Percentiles rank a stretch among this genome's conserved stretches.
These are phyloP conservation scores for Dorcus parallelipipedus DNA, from an alignment of 2,888 invertebrate species.

Conservation along the genomic window DNA sequence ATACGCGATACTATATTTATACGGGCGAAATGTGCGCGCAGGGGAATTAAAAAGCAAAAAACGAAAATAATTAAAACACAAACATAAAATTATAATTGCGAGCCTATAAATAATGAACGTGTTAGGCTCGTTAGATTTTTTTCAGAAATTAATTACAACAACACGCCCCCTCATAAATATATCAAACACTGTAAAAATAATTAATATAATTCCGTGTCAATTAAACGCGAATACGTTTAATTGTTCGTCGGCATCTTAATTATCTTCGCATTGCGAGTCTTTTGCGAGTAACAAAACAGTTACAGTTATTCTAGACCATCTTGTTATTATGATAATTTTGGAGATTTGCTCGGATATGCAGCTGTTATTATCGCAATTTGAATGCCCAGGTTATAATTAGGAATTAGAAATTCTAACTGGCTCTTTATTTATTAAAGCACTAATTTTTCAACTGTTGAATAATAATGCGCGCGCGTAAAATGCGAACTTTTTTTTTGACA, in stretches of 20 bases:
- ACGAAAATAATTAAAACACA: conserved; percentile 20
- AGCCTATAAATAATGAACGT: conserved; percentile 25
- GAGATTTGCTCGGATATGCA: too few species aligned
- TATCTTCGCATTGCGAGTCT: not conserved
- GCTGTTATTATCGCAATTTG: too few species aligned
- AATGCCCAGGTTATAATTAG: too few species aligned
- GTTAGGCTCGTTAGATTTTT: conserved; percentile 24
- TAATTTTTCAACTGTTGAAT: too few species aligned
- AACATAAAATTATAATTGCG: conserved; percentile 23
- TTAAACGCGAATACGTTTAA: conserved; percentile 14
- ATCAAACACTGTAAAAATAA: conserved; percentile 21
- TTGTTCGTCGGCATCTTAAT: conserved; percentile 1
- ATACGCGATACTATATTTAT: not conserved
- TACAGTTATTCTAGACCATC: too few species aligned
- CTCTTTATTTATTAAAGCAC: too few species aligned
- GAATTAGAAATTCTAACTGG: too few species aligned
- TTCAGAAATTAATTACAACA: conserved; percentile 26
- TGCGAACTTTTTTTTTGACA: too few species aligned
- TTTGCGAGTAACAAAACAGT: not conserved
- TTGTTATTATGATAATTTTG: too few species aligned
- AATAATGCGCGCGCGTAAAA: too few species aligned
- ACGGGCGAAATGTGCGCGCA: not conserved
- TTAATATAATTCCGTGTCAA: conserved; percentile 23
- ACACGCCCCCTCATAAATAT: conserved; percentile 28
- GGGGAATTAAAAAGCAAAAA: not conserved